Conservation (phyloP, 2,113 vertebrate genomes). For the Paradisaea rubra region DNA sequence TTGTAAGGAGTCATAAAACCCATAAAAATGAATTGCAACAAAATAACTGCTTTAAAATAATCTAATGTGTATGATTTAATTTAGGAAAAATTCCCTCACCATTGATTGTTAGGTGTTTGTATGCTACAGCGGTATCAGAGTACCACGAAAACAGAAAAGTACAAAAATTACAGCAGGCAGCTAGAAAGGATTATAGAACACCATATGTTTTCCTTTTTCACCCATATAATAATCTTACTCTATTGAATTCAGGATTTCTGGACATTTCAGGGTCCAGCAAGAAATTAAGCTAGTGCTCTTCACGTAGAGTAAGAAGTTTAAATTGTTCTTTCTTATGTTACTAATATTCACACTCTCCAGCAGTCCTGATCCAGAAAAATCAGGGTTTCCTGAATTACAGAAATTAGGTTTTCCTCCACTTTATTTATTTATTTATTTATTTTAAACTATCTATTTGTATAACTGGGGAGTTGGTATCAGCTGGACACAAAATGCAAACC, state of each 20-base stretch:
- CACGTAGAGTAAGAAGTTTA: neutral
- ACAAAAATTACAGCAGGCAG: neutral
- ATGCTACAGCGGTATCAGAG: neutral
- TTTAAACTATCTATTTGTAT: neutral
- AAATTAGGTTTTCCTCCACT: neutral
- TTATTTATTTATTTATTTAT: neutral
- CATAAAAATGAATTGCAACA: conserved; percentile 21
- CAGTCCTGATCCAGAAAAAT: neutral
- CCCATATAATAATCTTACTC: neutral
- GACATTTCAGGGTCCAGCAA: neutral
- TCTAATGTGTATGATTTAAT: neutral
- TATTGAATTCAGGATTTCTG: neutral
- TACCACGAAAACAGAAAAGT: neutral
- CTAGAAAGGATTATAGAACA: neutral
- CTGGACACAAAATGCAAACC: neutral
- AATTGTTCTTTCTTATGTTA: neutral
- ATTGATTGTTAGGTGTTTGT: neutral
- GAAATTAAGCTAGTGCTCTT: neutral
- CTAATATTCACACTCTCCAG: neutral
- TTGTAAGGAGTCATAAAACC: neutral
- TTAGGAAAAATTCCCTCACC: neutral
- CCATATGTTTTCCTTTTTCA: neutral
- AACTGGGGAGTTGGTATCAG: neutral
- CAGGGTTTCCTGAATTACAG: neutral
- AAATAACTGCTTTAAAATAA: conserved; percentile 35